phyloP scores from a whole-genome alignment of 2,797 vertebrate species.

The Chiroxiphia lanceolata region DNA sequence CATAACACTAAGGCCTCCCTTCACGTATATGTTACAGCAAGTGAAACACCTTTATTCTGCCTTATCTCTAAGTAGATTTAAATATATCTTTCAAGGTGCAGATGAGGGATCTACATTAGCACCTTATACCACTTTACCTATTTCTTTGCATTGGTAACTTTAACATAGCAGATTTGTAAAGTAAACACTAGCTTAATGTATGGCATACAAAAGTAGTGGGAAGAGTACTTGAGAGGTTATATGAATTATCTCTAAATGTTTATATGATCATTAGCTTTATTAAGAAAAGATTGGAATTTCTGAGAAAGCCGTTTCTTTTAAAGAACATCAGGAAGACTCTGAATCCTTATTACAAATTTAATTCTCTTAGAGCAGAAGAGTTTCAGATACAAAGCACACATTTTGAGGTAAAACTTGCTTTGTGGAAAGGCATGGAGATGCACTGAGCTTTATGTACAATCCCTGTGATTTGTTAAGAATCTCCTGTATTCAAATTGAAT shows the following conservation, averaged over 20 bases:
- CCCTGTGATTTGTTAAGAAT: not conserved
- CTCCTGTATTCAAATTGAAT: not conserved
- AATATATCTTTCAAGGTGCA: not conserved
- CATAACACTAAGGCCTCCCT: not conserved
- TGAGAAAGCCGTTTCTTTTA: not conserved
- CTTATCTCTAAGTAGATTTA: not conserved
- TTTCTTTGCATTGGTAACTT: not conserved
- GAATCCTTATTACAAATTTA: not conserved
- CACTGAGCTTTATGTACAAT: not conserved
- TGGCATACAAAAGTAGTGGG: not conserved
- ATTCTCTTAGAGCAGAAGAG: not conserved
- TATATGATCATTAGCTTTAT: not conserved
- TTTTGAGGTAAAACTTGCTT: not conserved
- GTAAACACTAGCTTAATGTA: not conserved
- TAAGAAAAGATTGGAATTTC: not conserved
- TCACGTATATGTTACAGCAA: not conserved
- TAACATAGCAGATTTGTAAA: not conserved
- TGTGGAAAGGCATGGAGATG: not conserved
- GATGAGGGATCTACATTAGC: not conserved
- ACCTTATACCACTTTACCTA: not conserved
- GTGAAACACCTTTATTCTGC: not conserved
- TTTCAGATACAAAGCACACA: not conserved
- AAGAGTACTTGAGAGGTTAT: not conserved
- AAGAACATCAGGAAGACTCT: not conserved
- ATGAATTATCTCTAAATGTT: not conserved